phyloP scores from a whole-genome alignment of 2,113 vertebrate genomes.

The Melozone crissalis region DNA sequence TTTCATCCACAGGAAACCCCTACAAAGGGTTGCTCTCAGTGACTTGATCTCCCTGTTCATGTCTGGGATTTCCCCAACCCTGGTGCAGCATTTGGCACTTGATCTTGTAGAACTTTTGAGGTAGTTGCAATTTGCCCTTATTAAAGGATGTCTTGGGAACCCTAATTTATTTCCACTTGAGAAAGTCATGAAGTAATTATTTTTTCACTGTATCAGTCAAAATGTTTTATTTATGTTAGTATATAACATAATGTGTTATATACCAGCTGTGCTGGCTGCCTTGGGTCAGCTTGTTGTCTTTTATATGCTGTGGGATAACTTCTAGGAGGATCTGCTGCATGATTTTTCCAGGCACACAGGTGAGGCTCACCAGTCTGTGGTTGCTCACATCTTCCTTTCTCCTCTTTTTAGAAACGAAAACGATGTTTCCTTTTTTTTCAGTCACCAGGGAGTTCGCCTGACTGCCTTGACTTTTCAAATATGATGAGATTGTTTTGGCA shows the following conservation, averaged over 20 bases:
- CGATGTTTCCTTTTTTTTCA: background rate
- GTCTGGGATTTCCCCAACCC: background rate
- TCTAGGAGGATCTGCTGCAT: background rate
- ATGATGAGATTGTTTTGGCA: background rate
- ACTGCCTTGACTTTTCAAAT: background rate
- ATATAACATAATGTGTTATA: too few species aligned
- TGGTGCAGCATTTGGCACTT: background rate
- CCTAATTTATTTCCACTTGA: too few species aligned
- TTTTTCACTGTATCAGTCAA: too few species aligned
- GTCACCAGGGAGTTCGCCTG: background rate
- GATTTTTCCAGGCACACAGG: background rate
- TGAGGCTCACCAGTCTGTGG: accelerated
- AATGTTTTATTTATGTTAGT: too few species aligned
- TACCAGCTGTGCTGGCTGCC: too few species aligned
- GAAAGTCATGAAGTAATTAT: too few species aligned
- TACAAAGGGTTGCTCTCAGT: background rate
- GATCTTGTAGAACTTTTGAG: background rate
- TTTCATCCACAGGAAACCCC: background rate
- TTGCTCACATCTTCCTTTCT: background rate
- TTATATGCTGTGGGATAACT: background rate
- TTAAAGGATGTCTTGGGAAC: background rate
- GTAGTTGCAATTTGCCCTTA: background rate
- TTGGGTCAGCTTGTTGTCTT: background rate
- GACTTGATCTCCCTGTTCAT: background rate
- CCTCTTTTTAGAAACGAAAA: background rate